Conservation (phyloP, 1,140 invertebrate species). For the Drosophila biarmipes region DNA sequence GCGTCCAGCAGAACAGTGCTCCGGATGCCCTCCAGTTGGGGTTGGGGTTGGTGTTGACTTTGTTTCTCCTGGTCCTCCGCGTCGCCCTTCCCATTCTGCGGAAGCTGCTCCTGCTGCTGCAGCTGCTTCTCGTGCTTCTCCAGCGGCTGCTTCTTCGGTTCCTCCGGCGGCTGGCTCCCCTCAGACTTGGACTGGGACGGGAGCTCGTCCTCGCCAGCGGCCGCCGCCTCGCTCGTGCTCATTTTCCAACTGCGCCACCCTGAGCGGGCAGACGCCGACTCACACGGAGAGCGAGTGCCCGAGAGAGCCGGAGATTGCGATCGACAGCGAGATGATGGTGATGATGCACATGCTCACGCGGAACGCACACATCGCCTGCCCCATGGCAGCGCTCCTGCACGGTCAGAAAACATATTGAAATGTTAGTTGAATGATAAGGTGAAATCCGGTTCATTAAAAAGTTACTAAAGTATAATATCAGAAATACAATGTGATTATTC, state of each 20-base stretch:
- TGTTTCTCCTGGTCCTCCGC: background rate
- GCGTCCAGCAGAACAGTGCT: slow-evolving; percentile 27
- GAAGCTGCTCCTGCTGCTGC: slow-evolving; percentile 12
- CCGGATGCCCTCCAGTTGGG: slow-evolving; percentile 14
- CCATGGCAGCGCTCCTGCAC: slow-evolving; percentile 50
- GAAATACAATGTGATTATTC: too few relatives aligned
- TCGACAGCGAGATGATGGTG: slow-evolving; percentile 13
- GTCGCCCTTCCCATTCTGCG: slow-evolving; percentile 12
- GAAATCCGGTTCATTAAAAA: background rate
- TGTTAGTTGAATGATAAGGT: background rate
- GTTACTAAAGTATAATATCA: background rate
- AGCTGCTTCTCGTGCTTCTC: slow-evolving; percentile 12
- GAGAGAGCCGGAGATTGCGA: slow-evolving; percentile 15
- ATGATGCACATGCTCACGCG: slow-evolving; percentile 59
- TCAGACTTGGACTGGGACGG: slow-evolving; percentile 6
- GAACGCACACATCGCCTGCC: slow-evolving; percentile 28
- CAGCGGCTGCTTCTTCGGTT: slow-evolving; percentile 20
- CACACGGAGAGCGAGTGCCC: slow-evolving; percentile 7
- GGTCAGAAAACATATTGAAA: background rate
- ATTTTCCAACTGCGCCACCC: slow-evolving; percentile 57
- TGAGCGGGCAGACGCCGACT: slow-evolving; percentile 3
- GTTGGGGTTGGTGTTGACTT: background rate
- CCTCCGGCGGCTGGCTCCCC: slow-evolving; percentile 27
- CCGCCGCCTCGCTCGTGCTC: slow-evolving; percentile 61
- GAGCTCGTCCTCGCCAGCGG: slow-evolving; percentile 35